Evolutionary conservation across 2,888 invertebrate genomes (phyloP).

Genomic region (Harpalus rubripes): DNA sequence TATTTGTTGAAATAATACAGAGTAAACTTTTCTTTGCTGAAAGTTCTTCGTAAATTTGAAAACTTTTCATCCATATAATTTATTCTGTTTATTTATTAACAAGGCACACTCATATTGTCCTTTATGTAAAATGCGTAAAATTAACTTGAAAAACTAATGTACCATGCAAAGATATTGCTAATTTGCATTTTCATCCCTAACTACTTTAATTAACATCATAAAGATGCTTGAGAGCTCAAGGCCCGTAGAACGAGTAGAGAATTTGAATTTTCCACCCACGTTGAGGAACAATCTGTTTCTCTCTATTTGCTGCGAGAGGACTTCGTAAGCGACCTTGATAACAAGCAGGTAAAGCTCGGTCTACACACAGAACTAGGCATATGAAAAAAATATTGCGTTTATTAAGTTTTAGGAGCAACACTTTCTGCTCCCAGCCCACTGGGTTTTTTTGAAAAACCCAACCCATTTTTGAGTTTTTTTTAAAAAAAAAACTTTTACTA

Average conservation of each 20-base stretch:
- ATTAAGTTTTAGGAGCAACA: no score
- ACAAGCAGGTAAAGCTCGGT: background rate
- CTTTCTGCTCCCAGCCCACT: no score
- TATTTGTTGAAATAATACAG: background rate
- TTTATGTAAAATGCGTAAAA: constrained; percentile 18
- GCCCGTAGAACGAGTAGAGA: constrained; percentile 23
- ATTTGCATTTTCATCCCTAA: constrained; percentile 42
- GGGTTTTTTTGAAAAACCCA: no score
- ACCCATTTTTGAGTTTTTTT: no score
- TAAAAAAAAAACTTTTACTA: no score
- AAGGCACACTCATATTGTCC: constrained; percentile 9
- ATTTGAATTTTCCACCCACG: constrained; percentile 46
- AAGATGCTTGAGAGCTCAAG: constrained; percentile 26
- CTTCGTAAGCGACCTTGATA: constrained; percentile 5
- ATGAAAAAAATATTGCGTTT: no score
- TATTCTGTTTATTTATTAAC: background rate
- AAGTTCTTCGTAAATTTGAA: background rate
- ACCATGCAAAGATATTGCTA: constrained; percentile 22
- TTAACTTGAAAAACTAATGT: constrained; percentile 38
- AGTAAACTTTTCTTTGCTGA: background rate
- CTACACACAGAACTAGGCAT: no score
- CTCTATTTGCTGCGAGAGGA: background rate
- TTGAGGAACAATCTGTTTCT: constrained; percentile 20
- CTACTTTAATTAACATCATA: constrained; percentile 52
- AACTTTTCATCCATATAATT: background rate